Evolutionary conservation across 2,113 vertebrate species (phyloP).

Genomic region (Mugil cephalus): DNA sequence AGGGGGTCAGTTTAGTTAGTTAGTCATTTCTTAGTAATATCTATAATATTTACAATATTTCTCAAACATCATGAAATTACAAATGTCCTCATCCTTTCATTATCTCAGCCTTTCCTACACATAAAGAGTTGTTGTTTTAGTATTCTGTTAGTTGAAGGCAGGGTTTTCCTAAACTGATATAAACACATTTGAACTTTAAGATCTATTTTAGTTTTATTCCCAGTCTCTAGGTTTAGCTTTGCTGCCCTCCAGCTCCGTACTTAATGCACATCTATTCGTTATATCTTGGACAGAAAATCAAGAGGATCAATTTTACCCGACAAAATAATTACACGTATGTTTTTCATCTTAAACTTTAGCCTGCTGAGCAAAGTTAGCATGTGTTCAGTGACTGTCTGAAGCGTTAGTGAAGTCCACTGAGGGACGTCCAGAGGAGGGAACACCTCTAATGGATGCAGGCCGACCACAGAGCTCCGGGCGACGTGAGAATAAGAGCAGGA

Average conservation of each 20-base stretch:
- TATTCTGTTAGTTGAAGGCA: too few species aligned
- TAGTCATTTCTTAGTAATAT: too few species aligned
- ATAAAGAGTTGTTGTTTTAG: too few species aligned
- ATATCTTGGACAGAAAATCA: background rate
- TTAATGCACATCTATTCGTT: background rate
- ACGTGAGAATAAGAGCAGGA: slow-evolving; percentile 1
- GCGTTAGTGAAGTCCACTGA: slow-evolving; percentile 21
- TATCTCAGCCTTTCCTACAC: too few species aligned
- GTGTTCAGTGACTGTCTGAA: background rate
- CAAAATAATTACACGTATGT: background rate
- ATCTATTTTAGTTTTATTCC: too few species aligned
- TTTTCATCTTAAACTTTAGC: background rate
- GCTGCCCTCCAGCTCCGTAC: background rate
- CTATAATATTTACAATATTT: too few species aligned
- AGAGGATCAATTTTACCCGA: background rate
- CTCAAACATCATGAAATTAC: too few species aligned
- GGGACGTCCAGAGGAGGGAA: background rate
- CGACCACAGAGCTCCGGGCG: slow-evolving; percentile 19
- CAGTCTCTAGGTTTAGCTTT: too few species aligned
- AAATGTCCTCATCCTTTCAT: too few species aligned
- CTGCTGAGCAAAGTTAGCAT: background rate
- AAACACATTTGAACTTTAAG: too few species aligned
- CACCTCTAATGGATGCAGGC: slow-evolving; percentile 40
- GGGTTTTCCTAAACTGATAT: too few species aligned
- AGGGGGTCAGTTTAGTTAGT: too few species aligned